Percentiles rank a stretch among this genome's conserved stretches.
Evolutionary conservation across 2,888 invertebrate species (phyloP).

Genomic region (Synanthedon formicaeformis): DNA sequence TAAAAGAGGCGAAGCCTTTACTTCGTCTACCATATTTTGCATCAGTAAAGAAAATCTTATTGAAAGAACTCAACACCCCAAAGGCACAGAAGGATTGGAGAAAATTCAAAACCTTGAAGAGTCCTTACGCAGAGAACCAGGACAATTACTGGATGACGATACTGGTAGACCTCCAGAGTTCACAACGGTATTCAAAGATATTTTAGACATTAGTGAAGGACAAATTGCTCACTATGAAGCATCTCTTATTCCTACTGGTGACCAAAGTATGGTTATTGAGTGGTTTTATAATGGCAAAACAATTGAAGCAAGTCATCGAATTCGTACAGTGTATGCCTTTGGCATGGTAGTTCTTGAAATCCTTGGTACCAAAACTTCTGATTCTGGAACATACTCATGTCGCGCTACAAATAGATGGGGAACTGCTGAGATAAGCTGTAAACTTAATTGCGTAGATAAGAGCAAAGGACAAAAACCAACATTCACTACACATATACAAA

Average conservation of each 20-base stretch:
- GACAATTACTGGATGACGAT: constrained; percentile 76
- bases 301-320: constrained; percentile 89
- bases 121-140: constrained; percentile 80
- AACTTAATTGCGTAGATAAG: constrained; percentile 85
- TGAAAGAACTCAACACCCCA: constrained; percentile 92
- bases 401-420: constrained; percentile 92
- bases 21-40: constrained; percentile 89
- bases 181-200: constrained; percentile 86
- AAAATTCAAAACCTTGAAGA: constrained; percentile 93
- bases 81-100: constrained; percentile 92
- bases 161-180: constrained; percentile 89
- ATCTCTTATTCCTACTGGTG: constrained; percentile 92
- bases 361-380: constrained; percentile 91
- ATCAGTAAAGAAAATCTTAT: constrained; percentile 85
- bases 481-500: constrained; percentile 90
- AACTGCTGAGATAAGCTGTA: constrained; percentile 86
- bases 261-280: constrained; percentile 93
- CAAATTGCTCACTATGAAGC: constrained; percentile 99
- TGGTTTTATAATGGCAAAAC: constrained; percentile 96
- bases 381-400: constrained; percentile 91
- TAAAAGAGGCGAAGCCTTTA: constrained; percentile 90
- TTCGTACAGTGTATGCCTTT: constrained; percentile 94
- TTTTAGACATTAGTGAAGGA: constrained; percentile 89
- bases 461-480: constrained; percentile 87
- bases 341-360: constrained; percentile 98